Base-by-base conservation (phyloP, 2,797 vertebrate genomes). In the Macroramphosus scolopax region DNA sequence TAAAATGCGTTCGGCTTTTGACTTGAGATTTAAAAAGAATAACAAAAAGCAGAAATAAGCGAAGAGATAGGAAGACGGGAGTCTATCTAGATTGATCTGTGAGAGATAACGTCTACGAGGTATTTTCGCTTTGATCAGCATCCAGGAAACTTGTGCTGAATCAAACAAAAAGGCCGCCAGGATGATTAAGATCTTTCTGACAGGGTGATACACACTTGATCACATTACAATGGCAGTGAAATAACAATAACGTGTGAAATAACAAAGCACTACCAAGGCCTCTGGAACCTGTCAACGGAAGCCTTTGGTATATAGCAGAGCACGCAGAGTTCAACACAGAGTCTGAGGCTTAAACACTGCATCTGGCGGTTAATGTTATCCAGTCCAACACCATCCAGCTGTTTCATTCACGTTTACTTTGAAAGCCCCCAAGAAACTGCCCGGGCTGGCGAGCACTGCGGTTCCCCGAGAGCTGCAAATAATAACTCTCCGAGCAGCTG, bases 181-280 rank as follows among this genome's bases (percentile, higher is more conserved):
- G 40, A 49, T 60, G 86, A 88, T 89, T 81, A 83, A 58, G 57
- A 82, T 85, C 77, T 60, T 17, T 51, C 40, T 73, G 75, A 77
- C 75, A 60, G 56, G 57, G 73, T 68, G 80, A 86, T 82, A 80
- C 73, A 70, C 72, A 77, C 73, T 69, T 54, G 67, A 81, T 86
- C 78, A 72, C 76, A 60, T 83, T 69, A 88, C 85, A 85, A 82
- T 89, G 81, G 80, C 69, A 63, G 67, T 38, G 72, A 74, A 87
- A 81, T 77, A 84, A 80, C 80, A 83, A 84, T 75, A 77, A 80
- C 81, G 59, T 68, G 58, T 55, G 53, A 75, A 83, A 80, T 72
- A 84, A 83, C 80, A 86, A 81, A 83, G 72, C 68, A 33, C 52
- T 17, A 57, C 51, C 61, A 35, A 51, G 59, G 65, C 71, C 63